Conservation (phyloP, 1,140 invertebrate genomes). For the Zaprionus kolodkinae region DNA sequence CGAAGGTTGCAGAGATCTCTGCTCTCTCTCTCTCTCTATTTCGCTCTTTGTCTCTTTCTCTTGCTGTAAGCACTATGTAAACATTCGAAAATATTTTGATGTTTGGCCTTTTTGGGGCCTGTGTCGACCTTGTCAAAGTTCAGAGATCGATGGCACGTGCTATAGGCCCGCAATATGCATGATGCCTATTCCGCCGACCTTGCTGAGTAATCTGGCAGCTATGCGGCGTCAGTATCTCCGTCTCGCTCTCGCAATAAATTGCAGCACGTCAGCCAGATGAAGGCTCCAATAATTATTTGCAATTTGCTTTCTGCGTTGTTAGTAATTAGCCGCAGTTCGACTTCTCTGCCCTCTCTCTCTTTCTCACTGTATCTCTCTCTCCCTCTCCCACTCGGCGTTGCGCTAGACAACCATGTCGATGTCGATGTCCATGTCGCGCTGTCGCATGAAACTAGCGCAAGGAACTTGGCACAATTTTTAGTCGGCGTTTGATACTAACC, state of each 20-base stretch:
- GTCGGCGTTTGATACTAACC: slow-evolving; percentile 57
- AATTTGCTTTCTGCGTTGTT: slow-evolving; percentile 73
- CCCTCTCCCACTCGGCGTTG: neutral
- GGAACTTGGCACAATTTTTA: slow-evolving; percentile 78
- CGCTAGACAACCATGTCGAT: slow-evolving; percentile 50
- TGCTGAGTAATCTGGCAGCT: slow-evolving; percentile 25
- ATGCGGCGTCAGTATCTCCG: slow-evolving; percentile 2
- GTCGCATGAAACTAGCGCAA: slow-evolving; percentile 71
- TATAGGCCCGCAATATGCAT: neutral
- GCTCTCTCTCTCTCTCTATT: neutral
- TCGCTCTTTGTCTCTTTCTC: neutral
- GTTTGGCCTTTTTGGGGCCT: slow-evolving; percentile 10
- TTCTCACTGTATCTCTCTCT: neutral
- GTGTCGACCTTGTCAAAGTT: slow-evolving; percentile 56
- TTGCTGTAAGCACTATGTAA: slow-evolving; percentile 31
- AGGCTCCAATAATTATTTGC: slow-evolving; percentile 70
- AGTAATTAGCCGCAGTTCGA: slow-evolving; percentile 63
- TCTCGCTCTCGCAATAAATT: slow-evolving; percentile 51
- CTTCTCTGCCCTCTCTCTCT: slow-evolving; percentile 17
- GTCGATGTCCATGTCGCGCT: slow-evolving; percentile 63
- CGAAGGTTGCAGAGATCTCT: slow-evolving; percentile 32
- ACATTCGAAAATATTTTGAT: slow-evolving; percentile 40
- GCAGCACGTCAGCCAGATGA: slow-evolving; percentile 37
- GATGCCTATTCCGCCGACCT: neutral
- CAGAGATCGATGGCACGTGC: slow-evolving; percentile 31